These are phyloP conservation scores for Brachyptera putata DNA, from an alignment of 2,888 invertebrate species.

Conservation along the genomic window DNA sequence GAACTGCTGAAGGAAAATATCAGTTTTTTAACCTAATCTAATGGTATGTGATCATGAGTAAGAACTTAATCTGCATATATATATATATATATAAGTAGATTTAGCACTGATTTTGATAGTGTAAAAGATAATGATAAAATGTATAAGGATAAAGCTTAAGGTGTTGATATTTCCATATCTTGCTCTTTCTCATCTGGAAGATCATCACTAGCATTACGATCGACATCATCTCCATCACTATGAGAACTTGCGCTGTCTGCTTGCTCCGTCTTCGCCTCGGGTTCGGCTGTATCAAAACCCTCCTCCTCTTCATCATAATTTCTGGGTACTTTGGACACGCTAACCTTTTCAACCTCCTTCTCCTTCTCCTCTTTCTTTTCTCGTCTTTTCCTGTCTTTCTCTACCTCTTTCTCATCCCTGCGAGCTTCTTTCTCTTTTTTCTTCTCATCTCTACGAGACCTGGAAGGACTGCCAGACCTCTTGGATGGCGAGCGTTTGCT, in stretches of 20 bases:
- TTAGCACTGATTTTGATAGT: no score
- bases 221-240: not conserved
- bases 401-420: slow-evolving; percentile 20
- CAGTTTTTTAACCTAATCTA: no score
- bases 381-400: slow-evolving; percentile 28
- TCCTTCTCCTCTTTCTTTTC: slow-evolving; percentile 34
- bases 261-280: slow-evolving; percentile 20
- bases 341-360: slow-evolving; percentile 24
- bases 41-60: no score
- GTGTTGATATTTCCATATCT: no score
- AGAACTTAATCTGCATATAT: no score
- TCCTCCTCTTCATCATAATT: slow-evolving; percentile 53
- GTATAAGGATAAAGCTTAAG: no score
- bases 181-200: slow-evolving; percentile 2
- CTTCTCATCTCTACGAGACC: slow-evolving; percentile 28
- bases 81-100: no score
- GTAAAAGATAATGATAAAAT: no score
- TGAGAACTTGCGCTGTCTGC: not conserved
- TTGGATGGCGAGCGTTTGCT: slow-evolving; percentile 29
- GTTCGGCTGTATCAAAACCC: slow-evolving; percentile 44
- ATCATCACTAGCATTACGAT: slow-evolving; percentile 18
- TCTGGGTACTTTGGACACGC: slow-evolving; percentile 42
- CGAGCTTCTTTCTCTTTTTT: slow-evolving; percentile 28
- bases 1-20: no score
- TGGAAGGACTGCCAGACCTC: slow-evolving; percentile 28